phyloP scores from a whole-genome alignment of 2,113 vertebrate species.

The Malurus melanocephalus region DNA sequence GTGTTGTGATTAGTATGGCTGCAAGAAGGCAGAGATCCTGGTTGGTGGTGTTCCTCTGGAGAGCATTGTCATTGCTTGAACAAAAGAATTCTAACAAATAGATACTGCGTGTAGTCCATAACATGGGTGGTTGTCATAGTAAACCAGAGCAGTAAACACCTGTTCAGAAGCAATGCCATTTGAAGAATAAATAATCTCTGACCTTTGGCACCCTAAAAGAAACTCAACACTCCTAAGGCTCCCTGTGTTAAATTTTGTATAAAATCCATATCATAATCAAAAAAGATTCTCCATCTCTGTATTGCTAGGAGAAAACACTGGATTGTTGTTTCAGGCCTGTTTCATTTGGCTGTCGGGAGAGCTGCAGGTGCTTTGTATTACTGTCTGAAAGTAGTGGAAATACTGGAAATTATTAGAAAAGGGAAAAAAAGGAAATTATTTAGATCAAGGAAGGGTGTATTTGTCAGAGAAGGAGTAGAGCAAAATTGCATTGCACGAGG shows the following conservation, averaged over 20 bases:
- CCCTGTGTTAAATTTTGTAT: neutral
- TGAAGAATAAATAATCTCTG: neutral
- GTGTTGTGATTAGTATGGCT: neutral
- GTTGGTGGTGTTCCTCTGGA: neutral
- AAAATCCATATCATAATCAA: neutral
- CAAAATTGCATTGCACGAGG: neutral
- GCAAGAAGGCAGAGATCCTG: neutral
- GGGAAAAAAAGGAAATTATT: neutral
- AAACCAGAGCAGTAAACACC: slow-evolving; percentile 14
- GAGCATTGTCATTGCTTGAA: neutral
- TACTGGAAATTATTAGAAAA: neutral
- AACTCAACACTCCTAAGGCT: neutral
- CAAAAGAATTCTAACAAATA: slow-evolving; percentile 8
- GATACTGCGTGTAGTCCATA: neutral
- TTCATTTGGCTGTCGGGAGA: neutral
- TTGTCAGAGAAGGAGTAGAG: neutral
- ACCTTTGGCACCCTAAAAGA: neutral
- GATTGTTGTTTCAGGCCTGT: slow-evolving; percentile 13
- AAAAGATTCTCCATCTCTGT: neutral
- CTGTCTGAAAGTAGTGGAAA: neutral
- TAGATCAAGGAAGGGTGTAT: neutral
- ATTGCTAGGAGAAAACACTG: neutral
- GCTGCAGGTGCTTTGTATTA: slow-evolving; percentile 8
- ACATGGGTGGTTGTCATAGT: slow-evolving; percentile 30
- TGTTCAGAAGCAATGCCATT: neutral